Conservation (phyloP, 2,113 vertebrate genomes). For the Ptilonorhynchus violaceus region DNA sequence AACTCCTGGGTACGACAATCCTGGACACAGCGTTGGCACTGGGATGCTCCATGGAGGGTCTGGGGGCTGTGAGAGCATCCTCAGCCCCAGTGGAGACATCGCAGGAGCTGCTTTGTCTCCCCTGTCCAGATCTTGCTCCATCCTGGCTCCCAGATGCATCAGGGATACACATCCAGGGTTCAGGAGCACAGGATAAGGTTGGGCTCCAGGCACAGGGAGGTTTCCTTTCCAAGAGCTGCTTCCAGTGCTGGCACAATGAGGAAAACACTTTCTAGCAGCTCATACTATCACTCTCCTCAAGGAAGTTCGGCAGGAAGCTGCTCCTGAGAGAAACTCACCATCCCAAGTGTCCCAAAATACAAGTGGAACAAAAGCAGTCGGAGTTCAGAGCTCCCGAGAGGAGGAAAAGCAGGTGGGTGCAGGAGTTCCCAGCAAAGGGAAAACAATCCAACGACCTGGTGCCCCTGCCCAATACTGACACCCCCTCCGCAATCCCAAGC, state of each 20-base stretch:
- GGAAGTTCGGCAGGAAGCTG: not conserved
- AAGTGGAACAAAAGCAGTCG: accelerated
- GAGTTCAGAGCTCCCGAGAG: accelerated
- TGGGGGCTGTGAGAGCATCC: not conserved
- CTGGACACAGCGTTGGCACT: accelerated
- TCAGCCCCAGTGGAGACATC: accelerated
- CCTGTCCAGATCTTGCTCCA: not conserved
- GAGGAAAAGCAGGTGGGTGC: accelerated
- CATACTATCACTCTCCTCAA: not conserved
- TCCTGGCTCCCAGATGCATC: not conserved
- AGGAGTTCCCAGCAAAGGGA: not conserved
- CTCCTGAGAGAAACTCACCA: not conserved
- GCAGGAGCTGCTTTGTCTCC: not conserved
- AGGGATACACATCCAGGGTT: not conserved
- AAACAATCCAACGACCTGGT: not conserved
- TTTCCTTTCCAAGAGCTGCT: not conserved
- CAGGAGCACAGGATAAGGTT: accelerated
- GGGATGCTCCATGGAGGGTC: not conserved
- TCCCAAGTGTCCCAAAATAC: not conserved
- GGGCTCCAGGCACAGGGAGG: not conserved
- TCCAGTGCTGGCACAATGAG: accelerated
- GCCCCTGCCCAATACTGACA: not conserved
- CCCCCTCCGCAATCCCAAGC: not conserved
- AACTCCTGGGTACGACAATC: not conserved
- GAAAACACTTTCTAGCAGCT: not conserved